These are phyloP conservation scores for Camarhynchus parvulus DNA, from an alignment of 2,113 vertebrate genomes.

Conservation along the genomic window DNA sequence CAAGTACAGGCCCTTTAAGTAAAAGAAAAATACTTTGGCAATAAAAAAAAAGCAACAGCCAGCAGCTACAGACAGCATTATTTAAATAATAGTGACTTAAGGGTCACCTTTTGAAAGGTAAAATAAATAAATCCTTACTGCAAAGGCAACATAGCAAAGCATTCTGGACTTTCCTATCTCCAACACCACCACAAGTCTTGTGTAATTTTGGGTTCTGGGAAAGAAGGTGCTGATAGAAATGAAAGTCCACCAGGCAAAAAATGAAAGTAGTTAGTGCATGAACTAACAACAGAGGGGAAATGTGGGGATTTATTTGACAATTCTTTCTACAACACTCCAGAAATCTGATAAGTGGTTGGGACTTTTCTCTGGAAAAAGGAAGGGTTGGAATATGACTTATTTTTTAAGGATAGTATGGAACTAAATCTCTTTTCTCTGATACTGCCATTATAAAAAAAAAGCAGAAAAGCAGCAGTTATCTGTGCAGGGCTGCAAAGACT, in stretches of 20 bases:
- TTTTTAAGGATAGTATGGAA: background rate
- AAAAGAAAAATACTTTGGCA: constrained; percentile 13
- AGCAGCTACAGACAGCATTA: constrained; percentile 33
- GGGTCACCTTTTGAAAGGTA: constrained; percentile 33
- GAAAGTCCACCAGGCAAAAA: constrained; percentile 6
- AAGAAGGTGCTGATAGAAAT: background rate
- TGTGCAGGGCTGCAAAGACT: background rate
- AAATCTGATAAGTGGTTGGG: constrained; percentile 16
- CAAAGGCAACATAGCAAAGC: constrained; percentile 1
- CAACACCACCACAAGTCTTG: background rate
- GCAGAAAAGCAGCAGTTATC: background rate
- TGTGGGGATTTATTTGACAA: background rate
- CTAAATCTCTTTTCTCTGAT: background rate
- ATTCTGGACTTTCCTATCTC: constrained; percentile 1
- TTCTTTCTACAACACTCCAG: background rate
- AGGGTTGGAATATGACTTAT: background rate
- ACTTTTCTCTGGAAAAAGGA: background rate
- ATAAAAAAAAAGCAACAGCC: constrained; percentile 18
- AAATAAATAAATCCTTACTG: constrained; percentile 24
- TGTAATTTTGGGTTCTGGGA: background rate
- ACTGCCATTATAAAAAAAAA: background rate
- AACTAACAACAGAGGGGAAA: constrained; percentile 11
- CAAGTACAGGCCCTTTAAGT: background rate
- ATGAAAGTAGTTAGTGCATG: constrained; percentile 14
- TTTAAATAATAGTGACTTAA: constrained; percentile 24